A percentile compares a stretch with the other conserved stretches of the same genome.
Evolutionary conservation across 2,888 invertebrate genomes (phyloP).

Genomic region (Diarsia brunnea): DNA sequence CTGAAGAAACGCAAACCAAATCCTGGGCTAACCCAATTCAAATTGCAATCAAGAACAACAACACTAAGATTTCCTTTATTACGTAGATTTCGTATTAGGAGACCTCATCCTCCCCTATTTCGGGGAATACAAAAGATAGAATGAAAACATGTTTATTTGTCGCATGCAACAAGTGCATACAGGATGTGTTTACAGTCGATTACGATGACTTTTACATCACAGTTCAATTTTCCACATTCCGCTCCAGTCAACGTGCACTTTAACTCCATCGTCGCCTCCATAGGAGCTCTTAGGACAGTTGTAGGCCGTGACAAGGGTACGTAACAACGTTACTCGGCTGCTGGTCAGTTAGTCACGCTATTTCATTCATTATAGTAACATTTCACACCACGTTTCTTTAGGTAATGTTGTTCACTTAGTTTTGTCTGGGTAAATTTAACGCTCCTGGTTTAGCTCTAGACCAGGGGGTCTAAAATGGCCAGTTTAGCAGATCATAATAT

Average conservation of each 20-base stretch:
- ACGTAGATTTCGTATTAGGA: not conserved
- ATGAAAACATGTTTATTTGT: not conserved
- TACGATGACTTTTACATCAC: not conserved
- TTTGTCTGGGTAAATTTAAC: not conserved
- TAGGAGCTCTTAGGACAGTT: slow-evolving; percentile 23
- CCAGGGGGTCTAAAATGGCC: too few relatives aligned
- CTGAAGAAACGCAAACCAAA: not conserved
- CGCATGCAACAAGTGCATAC: not conserved
- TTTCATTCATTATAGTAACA: slow-evolving; percentile 57
- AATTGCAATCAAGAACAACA: not conserved
- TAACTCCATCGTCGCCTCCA: slow-evolving; percentile 22
- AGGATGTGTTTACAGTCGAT: not conserved
- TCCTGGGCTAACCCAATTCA: not conserved
- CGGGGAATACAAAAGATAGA: not conserved
- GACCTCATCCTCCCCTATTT: not conserved
- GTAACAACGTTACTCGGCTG: slow-evolving; percentile 59
- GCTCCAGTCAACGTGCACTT: slow-evolving; percentile 16
- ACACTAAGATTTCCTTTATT: not conserved
- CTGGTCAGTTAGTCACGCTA: slow-evolving; percentile 51
- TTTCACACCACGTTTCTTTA: slow-evolving; percentile 41
- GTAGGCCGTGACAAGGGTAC: slow-evolving; percentile 57
- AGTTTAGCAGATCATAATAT: too few relatives aligned
- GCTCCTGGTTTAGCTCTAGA: not conserved
- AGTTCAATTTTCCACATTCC: not conserved
- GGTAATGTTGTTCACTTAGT: slow-evolving; percentile 23